These are phyloP conservation scores for Promerops cafer DNA, from an alignment of 2,113 vertebrate genomes.

Conservation along the genomic window DNA sequence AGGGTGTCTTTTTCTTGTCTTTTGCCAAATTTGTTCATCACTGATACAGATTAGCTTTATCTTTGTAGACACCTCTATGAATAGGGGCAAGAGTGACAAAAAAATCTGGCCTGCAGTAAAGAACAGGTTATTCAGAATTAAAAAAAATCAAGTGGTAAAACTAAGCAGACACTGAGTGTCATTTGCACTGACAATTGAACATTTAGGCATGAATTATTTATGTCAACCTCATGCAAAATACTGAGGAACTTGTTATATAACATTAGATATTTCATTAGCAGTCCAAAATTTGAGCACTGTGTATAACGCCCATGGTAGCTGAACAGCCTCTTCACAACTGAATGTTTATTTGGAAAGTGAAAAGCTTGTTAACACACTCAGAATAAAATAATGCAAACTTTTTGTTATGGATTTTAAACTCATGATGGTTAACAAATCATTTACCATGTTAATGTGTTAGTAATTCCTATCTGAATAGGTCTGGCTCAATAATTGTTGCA, in stretches of 20 bases:
- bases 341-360: neutral
- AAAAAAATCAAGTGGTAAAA: neutral
- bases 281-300: neutral
- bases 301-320: neutral
- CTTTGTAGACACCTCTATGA: neutral
- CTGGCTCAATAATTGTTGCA: neutral
- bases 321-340: neutral
- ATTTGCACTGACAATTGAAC: neutral
- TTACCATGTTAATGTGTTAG: slow-evolving; percentile 18
- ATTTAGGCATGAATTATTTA: neutral
- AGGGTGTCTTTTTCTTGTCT: neutral
- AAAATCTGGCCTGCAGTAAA: neutral
- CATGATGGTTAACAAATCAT: slow-evolving; percentile 21
- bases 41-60: neutral
- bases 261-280: neutral
- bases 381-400: neutral
- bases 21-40: neutral
- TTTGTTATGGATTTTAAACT: neutral
- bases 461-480: slow-evolving; percentile 29
- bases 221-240: neutral
- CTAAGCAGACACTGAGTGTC: neutral
- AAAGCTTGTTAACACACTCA: neutral
- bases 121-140: neutral
- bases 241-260: neutral
- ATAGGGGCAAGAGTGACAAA: neutral